Base-by-base conservation (phyloP, 1,140 invertebrate genomes). In the Lasioglossum albipes region DNA sequence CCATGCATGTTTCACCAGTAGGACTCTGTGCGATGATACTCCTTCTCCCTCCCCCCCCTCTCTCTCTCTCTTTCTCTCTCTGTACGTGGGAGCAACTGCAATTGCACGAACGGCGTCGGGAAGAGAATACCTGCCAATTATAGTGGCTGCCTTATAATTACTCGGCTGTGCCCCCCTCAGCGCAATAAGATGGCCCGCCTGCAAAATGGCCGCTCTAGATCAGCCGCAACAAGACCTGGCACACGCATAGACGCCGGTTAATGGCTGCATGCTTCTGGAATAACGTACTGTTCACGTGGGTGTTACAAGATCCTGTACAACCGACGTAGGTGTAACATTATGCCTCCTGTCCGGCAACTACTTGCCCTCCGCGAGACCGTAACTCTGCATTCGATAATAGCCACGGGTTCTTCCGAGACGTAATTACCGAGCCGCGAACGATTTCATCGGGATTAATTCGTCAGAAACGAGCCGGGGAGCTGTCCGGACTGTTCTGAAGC, bases 231-330 rank as follows among this genome's bases (percentile, higher is more conserved):
- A 84, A 86, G 86, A 86, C 59, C 66, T 64, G 52, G 66, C 27
- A 57, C 78, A 57, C 78, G 72, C 57, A 71, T 67, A 66, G 59
- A 72, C 27, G 45, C 13, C 62, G 22, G 45, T 54, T 86, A 88
- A 89, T 74, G 71, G 79, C 71, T 80, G 42, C 66, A 57, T 70
- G 74, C 83, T 88, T 83, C 82, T 84, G 64, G 67, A 84, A 86
- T 86, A 87, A 84, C 64, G 57, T 84, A 84, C 59, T 77, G 49
- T 64, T 80, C 36, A 81, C 75, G 71, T 65, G 62, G 64, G 71
- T 81, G 82, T 83, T 83, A 82, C 81, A 83, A 74, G 85, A 82
- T 75, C 69, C 69, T 41, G 49, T 61, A 62, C 41, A 36, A 54
- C 20, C 22, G 59, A 71, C 75, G 72, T 85, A 76, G 68, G 75